A percentile compares a stretch with the other conserved stretches of the same genome.
These are phyloP conservation scores for Empis stercorea DNA, from an alignment of 2,888 invertebrate species.

Conservation along the genomic window DNA sequence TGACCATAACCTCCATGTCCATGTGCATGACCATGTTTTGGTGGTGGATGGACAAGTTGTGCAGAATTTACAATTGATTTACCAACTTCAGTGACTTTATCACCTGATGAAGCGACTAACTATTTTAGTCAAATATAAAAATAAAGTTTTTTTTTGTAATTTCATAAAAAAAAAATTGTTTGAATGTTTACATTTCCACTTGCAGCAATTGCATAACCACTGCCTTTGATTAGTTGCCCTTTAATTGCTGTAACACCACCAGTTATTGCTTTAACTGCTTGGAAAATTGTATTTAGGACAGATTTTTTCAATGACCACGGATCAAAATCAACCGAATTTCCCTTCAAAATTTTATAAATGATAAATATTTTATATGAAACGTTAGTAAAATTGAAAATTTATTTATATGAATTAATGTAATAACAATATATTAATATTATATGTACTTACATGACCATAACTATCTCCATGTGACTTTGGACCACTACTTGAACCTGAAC, in stretches of 20 bases:
- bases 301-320: slow-evolving; percentile 70
- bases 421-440: no score
- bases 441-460: slow-evolving; percentile 12
- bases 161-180: no score
- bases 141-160: neutral
- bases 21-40: slow-evolving; percentile 20
- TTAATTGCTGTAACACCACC: slow-evolving; percentile 80
- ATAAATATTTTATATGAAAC: slow-evolving; percentile 2
- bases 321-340: slow-evolving; percentile 41
- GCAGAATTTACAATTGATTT: slow-evolving; percentile 68
- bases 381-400: slow-evolving; percentile 1
- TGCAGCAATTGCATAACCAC: slow-evolving; percentile 53
- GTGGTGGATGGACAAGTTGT: slow-evolving; percentile 42
- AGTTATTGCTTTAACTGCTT: slow-evolving; percentile 78
- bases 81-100: slow-evolving; percentile 65
- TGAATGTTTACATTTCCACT: slow-evolving; percentile 39
- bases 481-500: slow-evolving; percentile 30
- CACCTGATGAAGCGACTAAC: slow-evolving; percentile 62
- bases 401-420: no score
- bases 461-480: slow-evolving; percentile 13
- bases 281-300: slow-evolving; percentile 66
- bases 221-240: slow-evolving; percentile 74
- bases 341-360: slow-evolving; percentile 21
- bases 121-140: slow-evolving; percentile 16
- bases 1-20: slow-evolving; percentile 13